Base-by-base conservation (phyloP, 2,113 vertebrate genomes). In the Ivindomyrus marchei region DNA sequence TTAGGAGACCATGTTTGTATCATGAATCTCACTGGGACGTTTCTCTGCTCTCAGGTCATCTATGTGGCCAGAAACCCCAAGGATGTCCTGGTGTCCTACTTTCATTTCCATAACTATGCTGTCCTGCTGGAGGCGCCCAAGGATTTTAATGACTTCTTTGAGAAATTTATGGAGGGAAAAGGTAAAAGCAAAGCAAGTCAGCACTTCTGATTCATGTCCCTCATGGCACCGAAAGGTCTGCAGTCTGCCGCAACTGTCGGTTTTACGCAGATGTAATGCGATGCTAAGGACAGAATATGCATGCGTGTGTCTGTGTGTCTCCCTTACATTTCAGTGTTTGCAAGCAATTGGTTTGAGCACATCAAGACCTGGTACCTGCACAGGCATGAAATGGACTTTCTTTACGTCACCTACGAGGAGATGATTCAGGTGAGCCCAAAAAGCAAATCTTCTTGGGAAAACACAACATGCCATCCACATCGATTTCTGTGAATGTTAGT, bases 11-110 rank as follows among this genome's bases (percentile, higher is more conserved):
- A 66, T 58, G 17, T 87, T 46, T 4, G 36, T 42, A n/a, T 87
- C 31, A 36, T 53, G 31, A 9, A 83, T 45, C 77, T 83, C 39
- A 42, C 1, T 24, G 7, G 2, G 36, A 83, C 8, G 17, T 83
- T n/a, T 15, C 53, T 47, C 27, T 27, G 58, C 11, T 21, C 3
- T 74, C 58, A 95, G 95, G 93, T 95, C 87, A 95, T 95, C 89
- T 95, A 95, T 88, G 91, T 95, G 39, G 92, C 92, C 6, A 94
- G 95, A 90, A 95, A 95, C 88, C 94, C 95, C 56, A 95, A 95
- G 91, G 95, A 95, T 74, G 90, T 94, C 39, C 92, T 95, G 0
- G 94, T 95, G 62, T 95, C 95, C 6, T 95, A 93, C 77, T 95
- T 90, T 90, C 31, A 94, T 89, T 95, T 95, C 90, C 94, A 95